Conservation (phyloP, 1,140 invertebrate species). For the Lepidurus packardi region DNA sequence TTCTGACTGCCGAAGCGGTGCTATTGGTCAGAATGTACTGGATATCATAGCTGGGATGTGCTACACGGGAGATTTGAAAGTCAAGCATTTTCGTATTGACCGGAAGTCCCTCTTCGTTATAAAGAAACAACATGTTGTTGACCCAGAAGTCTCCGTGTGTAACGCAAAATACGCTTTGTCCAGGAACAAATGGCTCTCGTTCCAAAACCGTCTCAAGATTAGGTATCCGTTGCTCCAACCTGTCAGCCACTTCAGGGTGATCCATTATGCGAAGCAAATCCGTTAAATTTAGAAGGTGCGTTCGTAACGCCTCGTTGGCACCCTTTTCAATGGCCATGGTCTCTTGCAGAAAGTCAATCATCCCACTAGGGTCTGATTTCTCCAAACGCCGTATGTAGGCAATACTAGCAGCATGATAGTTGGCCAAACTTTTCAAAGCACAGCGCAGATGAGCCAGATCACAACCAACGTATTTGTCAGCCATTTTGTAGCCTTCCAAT, state of each 20-base stretch:
- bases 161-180: conserved; percentile 26
- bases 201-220: neutral
- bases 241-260: neutral
- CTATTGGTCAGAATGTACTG: conserved; percentile 30
- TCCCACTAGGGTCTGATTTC: neutral
- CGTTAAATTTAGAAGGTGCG: neutral
- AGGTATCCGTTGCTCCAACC: neutral
- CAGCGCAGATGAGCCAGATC: conserved; percentile 28
- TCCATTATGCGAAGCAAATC: neutral
- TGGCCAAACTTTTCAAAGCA: conserved; percentile 26
- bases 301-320: neutral
- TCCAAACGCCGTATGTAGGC: neutral
- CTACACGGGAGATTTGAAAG: conserved; percentile 30
- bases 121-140: conserved; percentile 35
- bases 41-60: conserved; percentile 29
- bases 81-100: conserved; percentile 24
- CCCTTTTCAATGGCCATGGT: neutral
- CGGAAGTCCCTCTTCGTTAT: conserved; percentile 23
- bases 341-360: neutral
- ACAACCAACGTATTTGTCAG: conserved; percentile 31
- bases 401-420: conserved; percentile 31
- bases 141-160: conserved; percentile 33
- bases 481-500: conserved; percentile 17
- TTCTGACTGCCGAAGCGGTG: neutral
- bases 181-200: neutral